Evolutionary conservation across 2,888 invertebrate species (phyloP), one percentile per base, ranked within the genome.

Genomic region (Brachynemurus nebulosus): DNA sequence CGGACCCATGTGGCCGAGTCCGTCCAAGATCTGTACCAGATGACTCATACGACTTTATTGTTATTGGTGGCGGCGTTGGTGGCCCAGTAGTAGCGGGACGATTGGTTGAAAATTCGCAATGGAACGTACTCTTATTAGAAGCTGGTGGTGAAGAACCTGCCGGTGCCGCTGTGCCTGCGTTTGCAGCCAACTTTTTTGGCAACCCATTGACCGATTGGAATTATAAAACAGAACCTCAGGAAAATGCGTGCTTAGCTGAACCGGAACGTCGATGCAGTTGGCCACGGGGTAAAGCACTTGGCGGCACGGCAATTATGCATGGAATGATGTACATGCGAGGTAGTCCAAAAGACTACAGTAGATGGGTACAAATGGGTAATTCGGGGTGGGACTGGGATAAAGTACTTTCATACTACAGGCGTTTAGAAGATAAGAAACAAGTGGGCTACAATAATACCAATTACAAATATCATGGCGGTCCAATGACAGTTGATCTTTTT

Each of bases 291-390:
- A 84, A 81, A 59, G 78, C 65, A 5, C 58, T 71, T 55, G 86
- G 86, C 4, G 86, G 86, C 0, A 74, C 73, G 51, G 73, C 76
- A 37, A 78, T 77, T 0, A 72, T 81, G 42, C 84, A 88, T 57
- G 86, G 86, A 1, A 88, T 88, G 86, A 84, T 82, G 76, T 86
- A 86, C 60, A 78, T 80, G 61, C 69, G 86, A 17, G 86, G 86
- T 0, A 78, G 80, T 52, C 70, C 78, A 0, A 70, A 68, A 2
- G 86, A 86, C 63, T 86, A 80, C 62, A 78, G 86, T 56, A 70
- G 73, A 7, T 86, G 86, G 86, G 81, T 71, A 3, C 68, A 67
- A 11, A 71, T 75, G 47, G 86, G 86, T 1, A 84, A 83, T 27
- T 56, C 63, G 0, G 83, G 81, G n/a, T 86, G 86, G 86, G 69